Evolutionary conservation across 2,113 vertebrate genomes (phyloP).

Genomic region (Rana temporaria): DNA sequence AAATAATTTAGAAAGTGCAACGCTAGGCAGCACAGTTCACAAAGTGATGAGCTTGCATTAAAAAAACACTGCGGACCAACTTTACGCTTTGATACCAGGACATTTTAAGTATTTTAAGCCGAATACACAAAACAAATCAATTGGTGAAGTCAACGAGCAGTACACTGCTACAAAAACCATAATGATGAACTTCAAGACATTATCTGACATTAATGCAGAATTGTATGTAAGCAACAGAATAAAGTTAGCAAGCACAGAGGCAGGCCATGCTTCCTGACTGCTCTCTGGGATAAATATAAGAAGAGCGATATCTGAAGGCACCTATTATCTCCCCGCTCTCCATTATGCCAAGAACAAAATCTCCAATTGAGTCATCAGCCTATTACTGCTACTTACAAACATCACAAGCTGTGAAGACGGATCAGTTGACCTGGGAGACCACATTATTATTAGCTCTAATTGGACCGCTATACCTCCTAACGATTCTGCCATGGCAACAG

Average conservation of each 20-base stretch:
- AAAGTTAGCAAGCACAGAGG: too few species aligned
- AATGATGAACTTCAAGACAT: too few species aligned
- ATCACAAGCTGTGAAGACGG: constrained; percentile 46
- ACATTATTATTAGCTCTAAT: constrained; percentile 54
- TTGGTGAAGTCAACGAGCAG: neutral
- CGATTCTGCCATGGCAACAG: constrained; percentile 48
- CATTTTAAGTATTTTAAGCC: neutral
- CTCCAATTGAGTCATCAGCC: constrained; percentile 47
- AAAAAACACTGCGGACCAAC: neutral
- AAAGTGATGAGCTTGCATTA: neutral
- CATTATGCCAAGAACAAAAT: constrained; percentile 18
- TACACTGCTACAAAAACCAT: neutral
- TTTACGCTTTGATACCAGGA: neutral
- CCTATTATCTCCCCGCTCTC: constrained; percentile 23
- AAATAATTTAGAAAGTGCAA: constrained; percentile 1
- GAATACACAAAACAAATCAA: neutral
- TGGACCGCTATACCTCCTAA: constrained; percentile 41
- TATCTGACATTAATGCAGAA: too few species aligned
- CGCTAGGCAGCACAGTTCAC: neutral
- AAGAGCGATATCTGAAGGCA: constrained; percentile 8
- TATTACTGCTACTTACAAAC: constrained; percentile 39
- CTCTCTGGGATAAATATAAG: neutral
- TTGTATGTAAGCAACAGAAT: too few species aligned
- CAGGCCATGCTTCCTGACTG: neutral
- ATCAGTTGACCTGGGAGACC: constrained; percentile 54